Conservation (phyloP, 2,113 vertebrate genomes). For the Muntiacus muntjak region DNA sequence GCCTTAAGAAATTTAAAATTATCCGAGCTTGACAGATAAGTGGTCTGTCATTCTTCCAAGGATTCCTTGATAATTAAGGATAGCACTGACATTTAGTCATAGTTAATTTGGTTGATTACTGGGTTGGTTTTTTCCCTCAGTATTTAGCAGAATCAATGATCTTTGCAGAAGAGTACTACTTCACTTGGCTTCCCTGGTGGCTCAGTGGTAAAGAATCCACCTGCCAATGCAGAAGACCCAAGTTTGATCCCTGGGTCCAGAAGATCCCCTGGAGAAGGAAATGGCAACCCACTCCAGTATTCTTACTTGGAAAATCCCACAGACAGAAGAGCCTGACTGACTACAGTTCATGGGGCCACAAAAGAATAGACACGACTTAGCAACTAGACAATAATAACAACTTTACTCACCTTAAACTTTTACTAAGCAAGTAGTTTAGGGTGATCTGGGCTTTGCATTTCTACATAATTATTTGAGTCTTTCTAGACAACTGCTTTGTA, state of each 20-base stretch:
- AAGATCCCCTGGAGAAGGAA: neutral
- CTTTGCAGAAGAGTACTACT: neutral
- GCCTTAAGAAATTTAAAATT: neutral
- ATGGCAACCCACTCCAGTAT: neutral
- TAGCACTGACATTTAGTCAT: neutral
- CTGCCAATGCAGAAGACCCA: neutral
- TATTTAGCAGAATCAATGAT: neutral
- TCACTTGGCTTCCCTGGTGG: neutral
- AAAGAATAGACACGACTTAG: neutral
- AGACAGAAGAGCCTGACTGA: accelerated
- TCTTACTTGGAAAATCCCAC: neutral
- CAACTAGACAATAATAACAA: neutral
- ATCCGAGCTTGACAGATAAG: neutral
- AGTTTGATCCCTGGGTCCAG: neutral
- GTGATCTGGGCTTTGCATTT: neutral
- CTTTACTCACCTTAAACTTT: neutral
- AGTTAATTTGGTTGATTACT: neutral
- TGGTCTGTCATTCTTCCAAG: neutral
- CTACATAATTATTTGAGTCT: neutral
- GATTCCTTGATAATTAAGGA: neutral
- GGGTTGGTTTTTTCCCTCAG: neutral
- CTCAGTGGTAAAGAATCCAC: neutral
- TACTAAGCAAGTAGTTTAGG: neutral
- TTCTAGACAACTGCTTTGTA: neutral
- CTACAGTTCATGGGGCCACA: neutral